Conservation (phyloP, 2,888 invertebrate genomes). For the Tenodera sinensis region DNA sequence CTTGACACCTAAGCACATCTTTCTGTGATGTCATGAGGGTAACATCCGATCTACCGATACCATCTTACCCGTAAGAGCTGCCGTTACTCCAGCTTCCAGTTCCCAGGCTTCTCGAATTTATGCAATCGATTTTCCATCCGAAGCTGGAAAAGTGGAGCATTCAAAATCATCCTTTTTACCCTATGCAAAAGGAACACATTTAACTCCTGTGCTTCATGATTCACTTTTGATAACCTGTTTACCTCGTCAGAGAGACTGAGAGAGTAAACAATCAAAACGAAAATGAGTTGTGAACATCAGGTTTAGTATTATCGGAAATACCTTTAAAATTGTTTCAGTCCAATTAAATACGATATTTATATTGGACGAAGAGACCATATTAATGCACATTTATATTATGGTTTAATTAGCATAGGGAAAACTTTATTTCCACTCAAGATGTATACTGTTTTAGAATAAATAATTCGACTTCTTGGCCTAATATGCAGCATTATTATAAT, state of each 20-base stretch:
- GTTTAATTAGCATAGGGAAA: too few species aligned
- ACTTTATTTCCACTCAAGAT: too few species aligned
- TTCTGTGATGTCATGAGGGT: not conserved
- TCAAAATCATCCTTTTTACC: too few species aligned
- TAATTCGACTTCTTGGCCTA: too few species aligned
- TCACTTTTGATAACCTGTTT: not conserved
- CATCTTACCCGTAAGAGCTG: not conserved
- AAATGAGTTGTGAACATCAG: not conserved
- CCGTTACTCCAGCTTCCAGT: conserved; percentile 3
- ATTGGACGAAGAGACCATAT: too few species aligned
- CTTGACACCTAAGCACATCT: not conserved
- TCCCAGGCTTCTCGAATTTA: conserved; percentile 20
- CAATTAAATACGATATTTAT: too few species aligned
- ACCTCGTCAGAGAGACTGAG: not conserved
- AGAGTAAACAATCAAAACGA: not conserved
- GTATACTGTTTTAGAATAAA: too few species aligned
- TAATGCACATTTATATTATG: too few species aligned
- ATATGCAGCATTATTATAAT: too few species aligned
- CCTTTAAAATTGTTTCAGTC: too few species aligned
- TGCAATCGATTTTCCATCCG: conserved; percentile 26
- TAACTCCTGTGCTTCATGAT: too few species aligned
- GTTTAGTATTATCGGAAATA: not conserved
- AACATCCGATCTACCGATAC: not conserved
- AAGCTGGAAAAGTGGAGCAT: not conserved
- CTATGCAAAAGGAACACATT: too few species aligned